Evolutionary conservation across 2,113 vertebrate species (phyloP).

Genomic region (Pteropus alecto): DNA sequence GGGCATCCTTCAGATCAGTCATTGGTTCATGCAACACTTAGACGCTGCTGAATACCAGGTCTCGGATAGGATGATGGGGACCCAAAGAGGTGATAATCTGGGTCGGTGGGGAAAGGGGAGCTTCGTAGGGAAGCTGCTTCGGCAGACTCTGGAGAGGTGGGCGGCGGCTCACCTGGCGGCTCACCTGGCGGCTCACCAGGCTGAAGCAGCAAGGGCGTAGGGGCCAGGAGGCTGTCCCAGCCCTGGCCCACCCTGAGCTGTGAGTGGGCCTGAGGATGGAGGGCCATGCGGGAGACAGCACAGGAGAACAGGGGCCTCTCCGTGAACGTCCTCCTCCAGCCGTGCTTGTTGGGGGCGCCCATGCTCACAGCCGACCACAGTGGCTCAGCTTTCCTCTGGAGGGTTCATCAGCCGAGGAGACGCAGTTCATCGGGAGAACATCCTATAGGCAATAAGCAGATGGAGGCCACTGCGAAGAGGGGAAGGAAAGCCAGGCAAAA

Average conservation of each 20-base stretch:
- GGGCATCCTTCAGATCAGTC: not conserved
- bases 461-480: fast-evolving
- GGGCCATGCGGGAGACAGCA: not conserved
- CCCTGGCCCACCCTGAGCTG: not conserved
- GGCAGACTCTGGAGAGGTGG: not conserved
- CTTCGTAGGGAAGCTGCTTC: not conserved
- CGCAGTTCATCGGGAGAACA: not conserved
- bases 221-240: not conserved
- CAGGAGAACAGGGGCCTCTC: fast-evolving
- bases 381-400: not conserved
- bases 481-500: not conserved
- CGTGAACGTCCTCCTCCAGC: fast-evolving
- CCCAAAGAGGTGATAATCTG: not conserved
- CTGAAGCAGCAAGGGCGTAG: not conserved
- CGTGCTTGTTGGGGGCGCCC: not conserved
- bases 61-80: fast-evolving
- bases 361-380: not conserved
- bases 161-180: not conserved
- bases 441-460: not conserved
- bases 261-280: not conserved
- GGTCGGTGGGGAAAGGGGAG: no score
- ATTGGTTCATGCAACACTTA: not conserved
- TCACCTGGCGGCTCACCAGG: not conserved
- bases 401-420: not conserved
- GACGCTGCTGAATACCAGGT: not conserved